Evolutionary conservation across 2,113 vertebrate genomes (phyloP), one percentile per base, ranked within the genome.

Genomic region (Amphilophus citrinellus): DNA sequence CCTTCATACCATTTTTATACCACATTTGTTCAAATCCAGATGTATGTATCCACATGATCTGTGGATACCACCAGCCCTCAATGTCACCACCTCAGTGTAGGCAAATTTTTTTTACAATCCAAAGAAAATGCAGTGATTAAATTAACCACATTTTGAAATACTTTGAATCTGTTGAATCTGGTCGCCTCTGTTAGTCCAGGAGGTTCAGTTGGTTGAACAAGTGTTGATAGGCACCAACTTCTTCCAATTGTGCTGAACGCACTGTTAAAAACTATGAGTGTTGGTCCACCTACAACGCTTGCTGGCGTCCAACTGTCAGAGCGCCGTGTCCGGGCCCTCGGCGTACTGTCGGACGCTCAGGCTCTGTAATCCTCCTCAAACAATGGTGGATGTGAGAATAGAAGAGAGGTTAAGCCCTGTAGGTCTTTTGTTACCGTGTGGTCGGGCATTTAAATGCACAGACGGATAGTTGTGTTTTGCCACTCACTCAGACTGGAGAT

Each of bases 331-430:
- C 4, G 76, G 59, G 83, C 60, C 80, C 79, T 85, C 79, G 1
- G 71, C 88, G 82, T 50, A 10, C 79, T 66, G 88, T 84, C 61
- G 57, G 83, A 90, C 80, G 89, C 84, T 85, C 47, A 78, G 85
- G 82, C 57, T 5, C 80, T 37, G 84, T 93, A 92, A 94, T 94
- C 92, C 91, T 92, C 77, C 56, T 85, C 80, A 91, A 87, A 94
- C 93, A 93, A 92, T 93, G 60, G 86, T 59, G 84, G 83, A 82
- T 76, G 87, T 80, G 78, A 88, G 87, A 88, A 90, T 85, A 90
- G 91, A 88, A 77, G 57, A 77, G 87, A 57, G 83, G 58, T 81
- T 88, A 90, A 89, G 78, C 82, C 85, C 63, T 32, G 47, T 39
- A 18, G 68, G 82, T 83, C 61, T 84, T 76, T 79, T 93, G 85